phyloP scores from a whole-genome alignment of 2,888 invertebrate species.

The Hedya salicella region DNA sequence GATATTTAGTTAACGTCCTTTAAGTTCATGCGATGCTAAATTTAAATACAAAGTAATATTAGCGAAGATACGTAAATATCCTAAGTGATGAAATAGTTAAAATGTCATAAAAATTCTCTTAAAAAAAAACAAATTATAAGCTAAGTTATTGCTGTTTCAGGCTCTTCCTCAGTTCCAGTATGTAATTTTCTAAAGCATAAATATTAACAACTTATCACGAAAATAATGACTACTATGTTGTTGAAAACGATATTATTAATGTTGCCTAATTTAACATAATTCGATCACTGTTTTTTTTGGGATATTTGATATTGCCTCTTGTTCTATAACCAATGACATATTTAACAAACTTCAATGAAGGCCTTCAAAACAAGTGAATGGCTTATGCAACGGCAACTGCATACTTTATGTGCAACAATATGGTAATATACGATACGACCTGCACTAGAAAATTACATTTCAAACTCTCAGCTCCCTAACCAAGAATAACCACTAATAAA shows the following conservation, averaged over 20 bases:
- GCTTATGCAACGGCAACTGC: too few species aligned
- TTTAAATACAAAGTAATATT: not conserved
- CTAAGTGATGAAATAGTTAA: not conserved
- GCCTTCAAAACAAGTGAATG: too few species aligned
- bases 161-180: not conserved
- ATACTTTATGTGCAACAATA: too few species aligned
- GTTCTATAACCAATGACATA: too few species aligned
- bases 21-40: conserved; percentile 1
- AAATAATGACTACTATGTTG: too few species aligned
- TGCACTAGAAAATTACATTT: not conserved
- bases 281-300: too few species aligned
- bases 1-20: not conserved
- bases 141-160: not conserved
- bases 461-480: not conserved
- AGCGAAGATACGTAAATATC: not conserved
- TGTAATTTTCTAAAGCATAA: not conserved
- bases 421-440: too few species aligned
- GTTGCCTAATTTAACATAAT: too few species aligned
- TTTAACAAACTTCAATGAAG: too few species aligned
- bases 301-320: too few species aligned
- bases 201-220: too few species aligned
- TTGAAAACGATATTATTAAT: too few species aligned
- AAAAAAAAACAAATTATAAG: not conserved
- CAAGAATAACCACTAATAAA: not conserved
- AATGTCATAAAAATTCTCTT: not conserved